Evolutionary conservation across 2,113 vertebrate genomes (phyloP).

Genomic region (Pterocles orientalis): DNA sequence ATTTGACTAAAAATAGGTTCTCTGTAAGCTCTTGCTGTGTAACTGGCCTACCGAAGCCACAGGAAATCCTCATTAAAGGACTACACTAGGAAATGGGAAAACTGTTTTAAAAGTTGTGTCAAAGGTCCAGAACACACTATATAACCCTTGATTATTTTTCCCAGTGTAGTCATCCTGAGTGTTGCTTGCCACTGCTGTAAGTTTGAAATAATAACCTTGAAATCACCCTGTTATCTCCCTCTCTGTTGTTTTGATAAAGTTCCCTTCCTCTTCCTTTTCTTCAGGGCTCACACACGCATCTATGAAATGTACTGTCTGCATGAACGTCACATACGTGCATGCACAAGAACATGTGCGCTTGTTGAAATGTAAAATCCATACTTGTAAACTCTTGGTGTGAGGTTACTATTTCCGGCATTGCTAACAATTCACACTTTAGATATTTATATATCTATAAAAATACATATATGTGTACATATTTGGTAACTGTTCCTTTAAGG

Average conservation of each 20-base stretch:
- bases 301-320: background rate
- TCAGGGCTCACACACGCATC: background rate
- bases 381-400: background rate
- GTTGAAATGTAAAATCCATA: background rate
- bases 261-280: background rate
- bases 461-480: background rate
- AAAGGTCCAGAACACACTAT: background rate
- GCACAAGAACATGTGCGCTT: accelerated
- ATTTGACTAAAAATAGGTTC: background rate
- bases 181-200: background rate
- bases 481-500: background rate
- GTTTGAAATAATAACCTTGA: background rate
- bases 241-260: background rate
- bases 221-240: background rate
- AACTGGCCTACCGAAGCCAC: background rate
- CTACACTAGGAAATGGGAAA: background rate
- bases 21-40: background rate
- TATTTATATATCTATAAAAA: background rate
- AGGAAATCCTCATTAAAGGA: background rate
- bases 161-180: background rate
- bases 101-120: background rate
- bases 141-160: background rate
- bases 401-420: background rate
- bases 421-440: background rate
- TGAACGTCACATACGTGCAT: accelerated